A percentile compares a stretch with the other conserved stretches of the same genome.
These are phyloP conservation scores for Enteromius fasciolatus DNA, from an alignment of 2,797 vertebrate species.

Conservation along the genomic window DNA sequence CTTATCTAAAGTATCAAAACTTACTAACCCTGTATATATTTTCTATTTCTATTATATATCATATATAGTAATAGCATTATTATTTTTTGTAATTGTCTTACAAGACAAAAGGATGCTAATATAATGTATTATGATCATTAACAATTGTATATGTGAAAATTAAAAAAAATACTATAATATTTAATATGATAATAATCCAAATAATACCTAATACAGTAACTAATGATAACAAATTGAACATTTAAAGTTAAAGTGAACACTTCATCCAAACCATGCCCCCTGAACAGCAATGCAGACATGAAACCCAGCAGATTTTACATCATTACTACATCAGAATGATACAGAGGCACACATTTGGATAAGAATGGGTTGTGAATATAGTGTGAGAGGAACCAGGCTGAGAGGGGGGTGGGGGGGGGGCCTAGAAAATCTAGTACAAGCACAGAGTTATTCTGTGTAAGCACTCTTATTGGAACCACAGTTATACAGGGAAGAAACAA, in stretches of 20 bases:
- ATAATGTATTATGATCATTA: background rate
- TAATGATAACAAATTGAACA: background rate
- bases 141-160: background rate
- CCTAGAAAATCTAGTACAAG: slow-evolving; percentile 5
- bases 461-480: slow-evolving; percentile 18
- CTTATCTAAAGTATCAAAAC: background rate
- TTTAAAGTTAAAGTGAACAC: background rate
- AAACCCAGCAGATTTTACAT: slow-evolving; percentile 41
- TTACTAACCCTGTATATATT: background rate
- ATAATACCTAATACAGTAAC: background rate
- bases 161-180: background rate
- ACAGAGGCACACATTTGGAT: slow-evolving; percentile 11
- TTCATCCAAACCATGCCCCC: slow-evolving; percentile 70
- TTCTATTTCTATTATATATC: background rate
- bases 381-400: background rate
- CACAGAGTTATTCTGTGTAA: background rate
- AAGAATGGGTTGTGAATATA: slow-evolving; percentile 3
- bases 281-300: slow-evolving; percentile 77
- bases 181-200: background rate
- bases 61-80: background rate
- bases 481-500: slow-evolving; percentile 76
- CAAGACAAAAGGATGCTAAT: too few species aligned
- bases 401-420: too few species aligned
- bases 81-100: background rate
- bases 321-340: slow-evolving; percentile 6